phyloP scores from a whole-genome alignment of 2,888 invertebrate species.

The Kryphioiulus occultus region DNA sequence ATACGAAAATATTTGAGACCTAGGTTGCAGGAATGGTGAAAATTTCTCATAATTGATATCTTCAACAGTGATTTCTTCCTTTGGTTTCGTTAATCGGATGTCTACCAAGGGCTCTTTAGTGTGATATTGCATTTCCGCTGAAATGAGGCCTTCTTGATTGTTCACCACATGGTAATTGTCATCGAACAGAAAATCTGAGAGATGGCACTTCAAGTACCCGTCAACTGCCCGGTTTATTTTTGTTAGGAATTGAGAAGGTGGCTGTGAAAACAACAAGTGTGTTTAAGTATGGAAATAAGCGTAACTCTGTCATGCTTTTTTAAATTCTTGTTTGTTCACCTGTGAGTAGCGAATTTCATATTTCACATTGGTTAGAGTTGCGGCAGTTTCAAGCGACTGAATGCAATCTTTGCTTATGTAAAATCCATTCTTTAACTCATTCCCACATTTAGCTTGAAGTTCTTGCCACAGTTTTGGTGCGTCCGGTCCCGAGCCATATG shows the following conservation, averaged over 20 bases:
- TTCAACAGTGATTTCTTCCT: neutral
- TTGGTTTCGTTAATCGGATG: conserved; percentile 33
- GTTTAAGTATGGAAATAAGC: neutral
- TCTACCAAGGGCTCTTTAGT: neutral
- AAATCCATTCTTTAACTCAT: neutral
- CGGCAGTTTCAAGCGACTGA: conserved; percentile 7
- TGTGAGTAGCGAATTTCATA: conserved; percentile 45
- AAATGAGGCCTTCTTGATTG: conserved; percentile 30
- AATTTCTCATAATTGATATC: neutral
- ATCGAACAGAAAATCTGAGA: conserved; percentile 32
- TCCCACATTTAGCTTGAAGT: neutral
- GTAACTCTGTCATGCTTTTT: neutral
- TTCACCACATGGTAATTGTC: neutral
- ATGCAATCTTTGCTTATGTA: neutral
- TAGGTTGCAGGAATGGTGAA: conserved; percentile 28
- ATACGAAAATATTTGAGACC: neutral
- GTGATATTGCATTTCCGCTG: conserved; percentile 22
- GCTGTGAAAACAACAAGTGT: conserved; percentile 27
- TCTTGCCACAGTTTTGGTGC: neutral
- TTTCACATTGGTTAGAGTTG: neutral
- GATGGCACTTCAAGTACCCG: conserved; percentile 21
- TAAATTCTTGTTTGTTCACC: conserved; percentile 6
- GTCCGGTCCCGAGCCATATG: conserved; percentile 33
- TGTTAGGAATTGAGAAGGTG: neutral
- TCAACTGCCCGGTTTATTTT: conserved; percentile 35